Evolutionary conservation across 2,888 invertebrate species (phyloP).

Genomic region (Schrankia costaestrigalis): DNA sequence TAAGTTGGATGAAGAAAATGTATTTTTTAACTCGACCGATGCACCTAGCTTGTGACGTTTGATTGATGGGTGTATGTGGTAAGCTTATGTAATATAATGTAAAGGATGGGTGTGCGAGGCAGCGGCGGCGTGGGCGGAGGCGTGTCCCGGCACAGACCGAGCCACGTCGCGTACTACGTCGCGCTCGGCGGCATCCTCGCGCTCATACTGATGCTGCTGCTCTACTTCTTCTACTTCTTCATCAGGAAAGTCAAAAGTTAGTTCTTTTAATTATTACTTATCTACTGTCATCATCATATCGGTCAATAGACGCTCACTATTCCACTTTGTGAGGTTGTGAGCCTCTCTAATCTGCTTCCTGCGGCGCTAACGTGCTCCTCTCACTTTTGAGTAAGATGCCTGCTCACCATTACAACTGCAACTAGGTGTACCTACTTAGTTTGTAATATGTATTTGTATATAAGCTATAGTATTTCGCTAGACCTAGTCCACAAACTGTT

Average conservation of each 20-base stretch:
- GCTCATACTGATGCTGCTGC: slow-evolving; percentile 58
- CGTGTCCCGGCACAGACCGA: slow-evolving; percentile 44
- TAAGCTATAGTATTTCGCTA: too few relatives aligned
- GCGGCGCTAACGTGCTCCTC: too few relatives aligned
- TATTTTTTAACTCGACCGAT: not conserved
- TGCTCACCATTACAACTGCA: not conserved
- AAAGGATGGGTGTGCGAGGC: slow-evolving; percentile 7
- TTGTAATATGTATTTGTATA: too few relatives aligned
- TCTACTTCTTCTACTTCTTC: slow-evolving; percentile 69
- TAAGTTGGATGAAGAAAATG: not conserved
- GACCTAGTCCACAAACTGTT: too few relatives aligned
- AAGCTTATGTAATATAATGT: not conserved
- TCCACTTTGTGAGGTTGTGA: too few relatives aligned
- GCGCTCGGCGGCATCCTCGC: slow-evolving; percentile 56
- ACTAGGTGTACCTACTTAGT: too few relatives aligned
- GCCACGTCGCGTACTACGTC: slow-evolving; percentile 63
- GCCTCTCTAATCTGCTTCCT: not conserved
- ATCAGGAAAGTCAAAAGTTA: slow-evolving; percentile 57
- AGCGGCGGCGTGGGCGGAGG: slow-evolving; percentile 30
- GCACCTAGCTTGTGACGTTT: not conserved
- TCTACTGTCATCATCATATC: too few relatives aligned
- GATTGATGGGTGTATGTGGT: not conserved
- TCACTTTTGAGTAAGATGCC: not conserved
- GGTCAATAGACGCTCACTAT: too few relatives aligned
- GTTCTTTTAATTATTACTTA: not conserved